Base-by-base conservation (phyloP, 2,113 vertebrate species). In the Cettia cetti region DNA sequence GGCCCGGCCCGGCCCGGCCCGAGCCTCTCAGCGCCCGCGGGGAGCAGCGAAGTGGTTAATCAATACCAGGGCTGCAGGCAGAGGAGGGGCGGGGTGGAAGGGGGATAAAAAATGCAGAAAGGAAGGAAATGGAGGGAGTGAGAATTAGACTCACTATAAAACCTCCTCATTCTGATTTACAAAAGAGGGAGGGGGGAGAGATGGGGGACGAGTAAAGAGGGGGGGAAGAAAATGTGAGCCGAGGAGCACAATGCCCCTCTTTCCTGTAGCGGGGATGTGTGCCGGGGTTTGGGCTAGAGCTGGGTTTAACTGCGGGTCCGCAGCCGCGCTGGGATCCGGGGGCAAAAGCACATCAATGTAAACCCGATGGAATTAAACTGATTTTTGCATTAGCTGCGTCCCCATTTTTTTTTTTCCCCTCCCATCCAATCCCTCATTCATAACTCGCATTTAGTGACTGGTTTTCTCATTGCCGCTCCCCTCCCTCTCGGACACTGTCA, bases 141-240 rank as follows among this genome's bases (percentile, higher is more conserved):
- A 95, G 94, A 97, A 96, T 98, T 98, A 95, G 95, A 95, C 94
- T 93, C 94, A 94, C 95, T 96, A 95, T 96, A 96, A 97, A 97
- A 96, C 92, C 94, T 96, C 92, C 94, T 86, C 95, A 75, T 79
- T 94, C 82, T 86, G 94, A 90, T 90, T 90, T 88, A 93, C 92
- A 90, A 76, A 84, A 81, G 90, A 77, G 92, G 95, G 86, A 80
- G 82, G 88, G 91, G 89, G 85, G 52, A 83, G 92, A 60, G 77
- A 52, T 76, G 92, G 89, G 91, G 82, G 79, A 70, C 56, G 65
- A 69, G 70, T 52, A 72, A 81, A 40, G 63, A 10, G n/a, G 49
- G 57, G 65, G 45, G 21, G 26, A 52, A 72, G 70, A 83, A 78
- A 71, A 81, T 75, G 74, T 6, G 71, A 92, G 82, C 66, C 69